Evolutionary conservation across 2,888 invertebrate species (phyloP), one percentile per base, ranked within the genome.

Genomic region (Thymelicus acteon): DNA sequence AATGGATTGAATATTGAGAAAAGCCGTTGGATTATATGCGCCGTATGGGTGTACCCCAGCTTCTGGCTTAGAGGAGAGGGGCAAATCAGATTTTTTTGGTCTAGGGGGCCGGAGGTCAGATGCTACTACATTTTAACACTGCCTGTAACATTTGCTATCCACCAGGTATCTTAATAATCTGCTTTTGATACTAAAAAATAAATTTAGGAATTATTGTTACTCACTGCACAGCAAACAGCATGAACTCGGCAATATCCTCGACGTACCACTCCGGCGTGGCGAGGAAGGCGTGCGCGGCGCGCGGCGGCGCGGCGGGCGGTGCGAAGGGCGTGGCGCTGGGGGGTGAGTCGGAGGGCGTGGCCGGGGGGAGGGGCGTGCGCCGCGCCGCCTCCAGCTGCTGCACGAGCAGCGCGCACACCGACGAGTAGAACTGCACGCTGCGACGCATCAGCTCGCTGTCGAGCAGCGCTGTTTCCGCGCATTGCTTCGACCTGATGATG

Each of bases 251-350:
- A 79, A 99, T 97, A 86, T 99, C 99, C 91, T 99, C 99, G 78
- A 99, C 96, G 88, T 98, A 98, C 97, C 98, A 99, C 94, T 99
- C 99, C 54, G 99, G 99, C 84, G 98, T 95, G 79, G 98, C 98
- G 67, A 97, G 96, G 94, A 99, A 99, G 78, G 96, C 95, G 77
- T 95, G 95, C 49, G 95, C 93, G 47, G 73, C 73, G 58, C 78
- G 70, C 63, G 95, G 54, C 93, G 91, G 76, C 89, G 49, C 95
- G 91, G 75, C 96, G 91, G 75, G 95, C 89, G 82, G 95, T 90
- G 76, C 95, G 90, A 80, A 95, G 95, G 76, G 96, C 96, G 94
- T 91, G 76, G 63, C 61, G 19, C 10, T 10, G 8, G 47, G 12
- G 85, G 86, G 31, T 92, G 91, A 47, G 89, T 10, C 39, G 62